These are phyloP conservation scores for Lepeophtheirus salmonis DNA, from an alignment of 1,140 invertebrate species.

Conservation along the genomic window DNA sequence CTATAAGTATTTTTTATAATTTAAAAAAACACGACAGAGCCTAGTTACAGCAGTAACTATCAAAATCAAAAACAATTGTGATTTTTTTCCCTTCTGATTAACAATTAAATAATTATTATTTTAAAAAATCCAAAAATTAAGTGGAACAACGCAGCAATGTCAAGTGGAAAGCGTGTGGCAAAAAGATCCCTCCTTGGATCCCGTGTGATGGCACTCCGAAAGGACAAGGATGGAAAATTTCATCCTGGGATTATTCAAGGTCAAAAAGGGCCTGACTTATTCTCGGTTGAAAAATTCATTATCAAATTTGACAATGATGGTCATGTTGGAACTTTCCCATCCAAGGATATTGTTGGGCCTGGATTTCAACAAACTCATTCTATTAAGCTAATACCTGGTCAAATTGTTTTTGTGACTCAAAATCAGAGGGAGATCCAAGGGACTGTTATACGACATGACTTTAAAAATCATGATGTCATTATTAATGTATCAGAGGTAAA, in stretches of 20 bases:
- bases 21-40: too few relatives aligned
- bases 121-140: too few relatives aligned
- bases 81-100: too few relatives aligned
- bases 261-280: constrained; percentile 41
- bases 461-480: constrained; percentile 10
- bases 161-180: constrained; percentile 71
- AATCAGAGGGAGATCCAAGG: constrained; percentile 78
- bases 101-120: too few relatives aligned
- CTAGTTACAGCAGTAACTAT: too few relatives aligned
- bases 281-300: constrained; percentile 38
- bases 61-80: too few relatives aligned
- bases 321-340: constrained; percentile 45
- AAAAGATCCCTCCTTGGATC: constrained; percentile 91
- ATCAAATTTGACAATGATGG: constrained; percentile 48
- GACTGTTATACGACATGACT: constrained; percentile 45
- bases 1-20: too few relatives aligned
- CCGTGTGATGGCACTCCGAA: constrained; percentile 57
- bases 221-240: constrained; percentile 60
- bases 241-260: constrained; percentile 70
- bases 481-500: constrained; percentile 1
- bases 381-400: constrained; percentile 44
- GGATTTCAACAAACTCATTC: constrained; percentile 51
- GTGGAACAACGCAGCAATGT: too few relatives aligned
- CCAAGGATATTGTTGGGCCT: constrained; percentile 67
- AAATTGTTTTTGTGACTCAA: constrained; percentile 75